phyloP scores from a whole-genome alignment of 2,113 vertebrate genomes.

The Silurus meridionalis region DNA sequence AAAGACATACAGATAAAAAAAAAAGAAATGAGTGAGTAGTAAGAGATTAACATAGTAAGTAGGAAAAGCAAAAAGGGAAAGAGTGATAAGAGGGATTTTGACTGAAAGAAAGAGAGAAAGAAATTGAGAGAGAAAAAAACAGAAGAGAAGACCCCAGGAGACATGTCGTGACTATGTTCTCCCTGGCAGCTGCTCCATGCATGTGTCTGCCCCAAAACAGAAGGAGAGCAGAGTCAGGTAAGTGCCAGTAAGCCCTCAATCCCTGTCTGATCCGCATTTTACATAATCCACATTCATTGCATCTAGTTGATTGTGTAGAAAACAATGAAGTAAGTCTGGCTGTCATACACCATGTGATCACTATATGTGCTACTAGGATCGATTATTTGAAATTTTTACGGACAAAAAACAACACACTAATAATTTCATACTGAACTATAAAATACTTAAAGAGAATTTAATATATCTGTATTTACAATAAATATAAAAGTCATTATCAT shows the following conservation, averaged over 20 bases:
- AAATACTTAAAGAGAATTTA: neutral
- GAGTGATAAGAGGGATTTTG: neutral
- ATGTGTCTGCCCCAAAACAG: conserved; percentile 42
- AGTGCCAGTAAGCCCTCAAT: conserved; percentile 18
- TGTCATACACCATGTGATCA: neutral
- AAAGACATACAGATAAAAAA: conserved; percentile 42
- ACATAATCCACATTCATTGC: conserved; percentile 40
- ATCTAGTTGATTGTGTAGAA: conserved; percentile 4
- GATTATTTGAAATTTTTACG: neutral
- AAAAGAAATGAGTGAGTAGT: conserved; percentile 2
- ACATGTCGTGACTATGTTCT: conserved; percentile 58
- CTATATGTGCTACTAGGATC: neutral
- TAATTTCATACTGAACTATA: neutral
- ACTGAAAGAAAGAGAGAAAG: neutral
- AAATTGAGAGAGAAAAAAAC: conserved; percentile 20
- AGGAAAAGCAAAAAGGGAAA: conserved; percentile 34
- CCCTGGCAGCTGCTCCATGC: conserved; percentile 60
- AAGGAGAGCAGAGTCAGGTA: conserved; percentile 55
- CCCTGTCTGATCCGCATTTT: conserved; percentile 40
- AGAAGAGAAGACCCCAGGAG: conserved; percentile 51
- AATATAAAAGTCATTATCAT: neutral
- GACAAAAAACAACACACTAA: neutral
- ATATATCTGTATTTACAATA: neutral
- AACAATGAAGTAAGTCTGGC: too few relatives aligned
- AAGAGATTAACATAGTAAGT: neutral